Percentiles rank a stretch among this genome's conserved stretches.
Evolutionary conservation across 1,140 invertebrate genomes (phyloP).

Genomic region (Drusus annulatus): DNA sequence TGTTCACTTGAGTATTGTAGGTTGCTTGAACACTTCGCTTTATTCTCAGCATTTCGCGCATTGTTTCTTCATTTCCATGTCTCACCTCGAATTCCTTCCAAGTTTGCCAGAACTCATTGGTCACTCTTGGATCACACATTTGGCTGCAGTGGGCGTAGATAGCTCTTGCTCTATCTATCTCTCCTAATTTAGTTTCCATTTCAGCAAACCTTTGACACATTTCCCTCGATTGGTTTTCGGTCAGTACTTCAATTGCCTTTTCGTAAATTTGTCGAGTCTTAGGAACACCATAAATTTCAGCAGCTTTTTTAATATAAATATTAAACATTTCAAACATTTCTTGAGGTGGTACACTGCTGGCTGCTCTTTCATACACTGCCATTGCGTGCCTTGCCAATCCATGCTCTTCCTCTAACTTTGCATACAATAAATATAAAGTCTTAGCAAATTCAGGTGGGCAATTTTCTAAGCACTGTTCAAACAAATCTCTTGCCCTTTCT

Average conservation of each 20-base stretch:
- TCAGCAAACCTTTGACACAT: constrained; percentile 98
- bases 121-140: constrained; percentile 98
- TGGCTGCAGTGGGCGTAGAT: constrained; percentile 99
- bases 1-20: constrained; percentile 97
- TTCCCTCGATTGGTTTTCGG: constrained; percentile 92
- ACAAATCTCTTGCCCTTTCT: constrained; percentile 96
- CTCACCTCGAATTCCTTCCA: constrained; percentile 99
- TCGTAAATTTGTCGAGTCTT: constrained; percentile 98
- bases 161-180: constrained; percentile 96
- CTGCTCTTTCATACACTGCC: constrained; percentile 97
- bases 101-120: constrained; percentile 95
- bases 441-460: constrained; percentile 97
- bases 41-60: constrained; percentile 98
- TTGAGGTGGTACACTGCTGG: constrained; percentile 89
- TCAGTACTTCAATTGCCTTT: constrained; percentile 95
- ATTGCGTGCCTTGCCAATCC: constrained; percentile 97
- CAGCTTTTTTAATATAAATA: constrained; percentile 98
- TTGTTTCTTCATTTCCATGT: constrained; percentile 99
- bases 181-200: constrained; percentile 97
- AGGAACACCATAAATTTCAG: constrained; percentile 97
- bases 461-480: constrained; percentile 98
- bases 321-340: constrained; percentile 99
- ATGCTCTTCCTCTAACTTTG: constrained; percentile 98
- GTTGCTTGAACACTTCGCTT: constrained; percentile 97
- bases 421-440: constrained; percentile 95